These are phyloP conservation scores for Caenorhabditis latens DNA, from an alignment of 1,140 invertebrate genomes.

Conservation along the genomic window DNA sequence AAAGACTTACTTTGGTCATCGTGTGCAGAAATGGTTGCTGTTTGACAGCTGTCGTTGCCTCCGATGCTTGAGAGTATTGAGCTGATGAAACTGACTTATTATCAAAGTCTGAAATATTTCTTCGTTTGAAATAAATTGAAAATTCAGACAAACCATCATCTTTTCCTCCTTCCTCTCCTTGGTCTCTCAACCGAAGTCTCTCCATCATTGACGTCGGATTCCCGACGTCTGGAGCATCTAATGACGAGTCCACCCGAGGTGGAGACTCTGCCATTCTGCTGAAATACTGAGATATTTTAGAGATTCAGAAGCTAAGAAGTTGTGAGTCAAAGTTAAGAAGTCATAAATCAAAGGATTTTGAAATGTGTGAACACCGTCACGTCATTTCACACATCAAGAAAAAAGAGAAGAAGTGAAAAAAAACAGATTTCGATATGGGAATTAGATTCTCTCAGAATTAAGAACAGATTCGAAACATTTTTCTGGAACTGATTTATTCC, in stretches of 20 bases:
- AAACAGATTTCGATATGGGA: too few species aligned
- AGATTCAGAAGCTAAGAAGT: neutral
- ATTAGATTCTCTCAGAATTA: neutral
- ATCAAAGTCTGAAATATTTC: slow-evolving; percentile 1
- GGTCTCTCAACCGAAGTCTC: slow-evolving; percentile 10
- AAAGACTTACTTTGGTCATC: slow-evolving; percentile 50
- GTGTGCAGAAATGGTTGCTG: slow-evolving; percentile 36
- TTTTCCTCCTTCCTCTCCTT: slow-evolving; percentile 9
- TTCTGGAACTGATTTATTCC: too few species aligned
- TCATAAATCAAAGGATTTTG: neutral
- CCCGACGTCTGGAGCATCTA: slow-evolving; percentile 21
- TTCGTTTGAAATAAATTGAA: neutral
- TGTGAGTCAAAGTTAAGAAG: neutral
- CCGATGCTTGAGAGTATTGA: slow-evolving; percentile 48
- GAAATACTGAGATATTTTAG: neutral
- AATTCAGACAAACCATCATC: neutral
- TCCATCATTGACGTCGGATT: slow-evolving; percentile 42
- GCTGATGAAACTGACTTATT: slow-evolving; percentile 35
- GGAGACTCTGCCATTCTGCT: slow-evolving; percentile 43
- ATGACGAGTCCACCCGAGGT: slow-evolving; percentile 43
- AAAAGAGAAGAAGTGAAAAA: neutral
- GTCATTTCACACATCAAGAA: slow-evolving; percentile 30
- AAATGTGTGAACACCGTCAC: slow-evolving; percentile 50
- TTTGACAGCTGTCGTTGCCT: slow-evolving; percentile 49
- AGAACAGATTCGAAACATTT: neutral